Conservation (phyloP, 2,888 invertebrate genomes). For the Bembecia ichneumoniformis region DNA sequence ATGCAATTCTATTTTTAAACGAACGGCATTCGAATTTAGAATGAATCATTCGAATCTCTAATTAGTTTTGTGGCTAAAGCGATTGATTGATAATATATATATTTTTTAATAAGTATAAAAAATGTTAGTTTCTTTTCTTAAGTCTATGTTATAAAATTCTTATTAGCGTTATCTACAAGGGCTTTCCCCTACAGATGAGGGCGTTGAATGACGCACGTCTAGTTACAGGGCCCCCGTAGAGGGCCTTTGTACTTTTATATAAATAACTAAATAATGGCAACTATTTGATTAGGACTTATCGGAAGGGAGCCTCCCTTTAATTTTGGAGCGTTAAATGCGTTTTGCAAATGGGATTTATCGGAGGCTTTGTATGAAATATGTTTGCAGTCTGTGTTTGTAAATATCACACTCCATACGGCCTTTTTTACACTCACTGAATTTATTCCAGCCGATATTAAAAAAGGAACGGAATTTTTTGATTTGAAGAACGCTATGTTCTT, state of each 20-base stretch:
- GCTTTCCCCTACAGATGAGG: conserved; percentile 28
- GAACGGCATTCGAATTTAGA: too few species aligned
- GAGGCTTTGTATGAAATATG: conserved; percentile 35
- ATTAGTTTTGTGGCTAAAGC: too few species aligned
- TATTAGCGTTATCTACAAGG: conserved; percentile 48
- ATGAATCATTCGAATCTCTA: too few species aligned
- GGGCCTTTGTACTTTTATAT: conserved; percentile 24
- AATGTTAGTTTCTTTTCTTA: neutral
- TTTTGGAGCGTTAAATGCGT: conserved; percentile 39
- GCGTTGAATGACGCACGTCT: conserved; percentile 26
- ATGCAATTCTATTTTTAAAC: too few species aligned
- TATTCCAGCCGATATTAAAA: too few species aligned
- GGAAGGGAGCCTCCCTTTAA: conserved; percentile 30
- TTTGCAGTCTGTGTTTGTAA: conserved; percentile 8
- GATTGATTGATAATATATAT: too few species aligned
- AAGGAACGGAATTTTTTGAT: too few species aligned
- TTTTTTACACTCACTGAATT: too few species aligned
- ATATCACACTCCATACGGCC: too few species aligned
- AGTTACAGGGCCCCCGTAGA: neutral
- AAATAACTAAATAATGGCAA: conserved; percentile 49
- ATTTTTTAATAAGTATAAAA: too few species aligned
- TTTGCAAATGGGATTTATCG: conserved; percentile 50
- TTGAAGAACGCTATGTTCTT: too few species aligned
- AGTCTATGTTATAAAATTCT: conserved; percentile 47
- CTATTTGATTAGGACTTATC: conserved; percentile 60